Evolutionary conservation across 2,797 vertebrate genomes (phyloP).

Genomic region (Peromyscus nudipes): DNA sequence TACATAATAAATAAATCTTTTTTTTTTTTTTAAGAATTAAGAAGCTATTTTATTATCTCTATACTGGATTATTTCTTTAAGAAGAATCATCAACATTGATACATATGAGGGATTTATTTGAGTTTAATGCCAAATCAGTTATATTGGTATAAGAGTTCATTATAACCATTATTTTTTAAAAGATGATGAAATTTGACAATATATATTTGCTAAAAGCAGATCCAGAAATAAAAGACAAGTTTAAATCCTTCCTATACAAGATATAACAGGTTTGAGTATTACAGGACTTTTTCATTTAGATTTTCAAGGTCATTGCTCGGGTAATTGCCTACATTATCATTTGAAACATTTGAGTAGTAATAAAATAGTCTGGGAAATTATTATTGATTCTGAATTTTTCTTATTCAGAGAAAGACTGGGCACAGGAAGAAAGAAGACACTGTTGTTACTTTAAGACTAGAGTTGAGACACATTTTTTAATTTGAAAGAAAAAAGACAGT

Average conservation of each 20-base stretch:
- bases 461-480: conserved; percentile 5
- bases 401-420: conserved; percentile 47
- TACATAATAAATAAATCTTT: too few species aligned
- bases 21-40: conserved; percentile 72
- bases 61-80: conserved; percentile 74
- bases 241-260: conserved; percentile 49
- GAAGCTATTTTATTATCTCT: conserved; percentile 66
- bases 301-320: conserved; percentile 58
- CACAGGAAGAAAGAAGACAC: conserved; percentile 2
- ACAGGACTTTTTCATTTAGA: conserved; percentile 25
- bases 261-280: conserved; percentile 32
- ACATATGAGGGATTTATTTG: conserved; percentile 69
- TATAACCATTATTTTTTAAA: conserved; percentile 61
- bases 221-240: background rate
- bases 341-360: conserved; percentile 67
- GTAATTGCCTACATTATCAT: conserved; percentile 40
- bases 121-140: conserved; percentile 67
- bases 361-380: conserved; percentile 54
- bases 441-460: conserved; percentile 8
- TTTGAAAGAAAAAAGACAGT: background rate
- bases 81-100: conserved; percentile 59
- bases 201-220: conserved; percentile 12
- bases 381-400: conserved; percentile 52
- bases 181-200: conserved; percentile 48
- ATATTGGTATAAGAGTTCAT: conserved; percentile 49